Conservation (phyloP, 1,140 invertebrate species). For the Drosophila pseudoobscura region DNA sequence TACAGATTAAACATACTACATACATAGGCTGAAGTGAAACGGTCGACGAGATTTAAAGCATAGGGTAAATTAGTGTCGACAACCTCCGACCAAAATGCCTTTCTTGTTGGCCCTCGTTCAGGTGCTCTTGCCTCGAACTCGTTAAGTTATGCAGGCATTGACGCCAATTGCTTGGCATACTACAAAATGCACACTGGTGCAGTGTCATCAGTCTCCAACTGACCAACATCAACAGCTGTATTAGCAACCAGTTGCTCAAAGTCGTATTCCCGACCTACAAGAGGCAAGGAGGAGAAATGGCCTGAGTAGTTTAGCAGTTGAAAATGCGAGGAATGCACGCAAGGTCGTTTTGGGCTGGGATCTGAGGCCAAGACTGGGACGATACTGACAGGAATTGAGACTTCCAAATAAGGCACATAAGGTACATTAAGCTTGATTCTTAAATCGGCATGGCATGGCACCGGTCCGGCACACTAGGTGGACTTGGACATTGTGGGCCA, state of each 20-base stretch:
- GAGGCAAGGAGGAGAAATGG: constrained; percentile 57
- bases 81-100: not conserved
- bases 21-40: too few relatives aligned
- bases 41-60: not conserved
- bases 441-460: not conserved
- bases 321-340: constrained; percentile 64
- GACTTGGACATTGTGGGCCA: constrained; percentile 18
- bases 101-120: constrained; percentile 23
- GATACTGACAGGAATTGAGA: too few relatives aligned
- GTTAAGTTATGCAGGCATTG: constrained; percentile 69
- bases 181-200: constrained; percentile 51
- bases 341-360: constrained; percentile 55
- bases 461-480: not conserved
- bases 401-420: too few relatives aligned
- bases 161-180: constrained; percentile 62
- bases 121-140: constrained; percentile 45
- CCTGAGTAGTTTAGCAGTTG: constrained; percentile 58
- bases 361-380: too few relatives aligned
- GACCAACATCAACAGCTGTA: constrained; percentile 12
- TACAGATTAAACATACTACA: too few relatives aligned
- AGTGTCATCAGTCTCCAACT: constrained; percentile 5
- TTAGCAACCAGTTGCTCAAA: constrained; percentile 48
- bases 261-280: constrained; percentile 34
- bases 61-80: constrained; percentile 1
- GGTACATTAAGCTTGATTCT: too few relatives aligned